A percentile compares a stretch with the other conserved stretches of the same genome.
Evolutionary conservation across 2,797 vertebrate genomes (phyloP).

Genomic region (Acomys russatus): DNA sequence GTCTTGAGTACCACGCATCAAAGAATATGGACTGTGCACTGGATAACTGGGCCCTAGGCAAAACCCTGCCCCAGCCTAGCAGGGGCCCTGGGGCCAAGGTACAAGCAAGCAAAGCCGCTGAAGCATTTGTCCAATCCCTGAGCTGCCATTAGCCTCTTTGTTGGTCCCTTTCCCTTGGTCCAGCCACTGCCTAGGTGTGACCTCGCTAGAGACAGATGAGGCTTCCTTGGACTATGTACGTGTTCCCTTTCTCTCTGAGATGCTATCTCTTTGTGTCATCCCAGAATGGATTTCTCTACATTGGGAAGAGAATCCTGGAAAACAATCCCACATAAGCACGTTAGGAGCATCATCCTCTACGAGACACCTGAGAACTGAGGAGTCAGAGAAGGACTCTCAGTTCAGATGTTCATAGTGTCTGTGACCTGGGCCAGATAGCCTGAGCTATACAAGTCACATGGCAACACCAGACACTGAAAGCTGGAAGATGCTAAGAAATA

Average conservation of each 20-base stretch:
- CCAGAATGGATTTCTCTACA: not conserved
- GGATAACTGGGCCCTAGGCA: conserved; percentile 69
- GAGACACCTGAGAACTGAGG: not conserved
- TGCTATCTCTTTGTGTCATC: rapidly evolving
- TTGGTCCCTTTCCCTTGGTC: not conserved
- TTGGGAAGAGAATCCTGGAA: not conserved
- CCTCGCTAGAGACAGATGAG: not conserved
- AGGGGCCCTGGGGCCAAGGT: not conserved
- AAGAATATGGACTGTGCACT: conserved; percentile 78
- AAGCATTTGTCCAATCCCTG: not conserved
- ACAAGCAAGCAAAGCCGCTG: not conserved
- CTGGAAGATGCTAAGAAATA: not conserved
- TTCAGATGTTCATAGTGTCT: not conserved
- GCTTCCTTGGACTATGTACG: rapidly evolving
- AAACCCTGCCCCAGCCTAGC: conserved; percentile 51
- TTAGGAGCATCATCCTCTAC: no score
- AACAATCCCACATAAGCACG: not conserved
- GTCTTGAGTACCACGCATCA: conserved; percentile 85
- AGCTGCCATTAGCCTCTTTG: not conserved
- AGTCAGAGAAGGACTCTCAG: not conserved
- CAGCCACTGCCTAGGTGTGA: not conserved
- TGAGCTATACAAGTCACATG: not conserved
- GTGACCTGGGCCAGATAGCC: not conserved
- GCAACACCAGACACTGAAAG: not conserved
- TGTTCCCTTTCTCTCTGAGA: not conserved